A percentile compares a stretch with the other conserved stretches of the same genome.
These are phyloP conservation scores for Nothoprocta perdicaria DNA, from an alignment of 2,113 vertebrate genomes.

Conservation along the genomic window DNA sequence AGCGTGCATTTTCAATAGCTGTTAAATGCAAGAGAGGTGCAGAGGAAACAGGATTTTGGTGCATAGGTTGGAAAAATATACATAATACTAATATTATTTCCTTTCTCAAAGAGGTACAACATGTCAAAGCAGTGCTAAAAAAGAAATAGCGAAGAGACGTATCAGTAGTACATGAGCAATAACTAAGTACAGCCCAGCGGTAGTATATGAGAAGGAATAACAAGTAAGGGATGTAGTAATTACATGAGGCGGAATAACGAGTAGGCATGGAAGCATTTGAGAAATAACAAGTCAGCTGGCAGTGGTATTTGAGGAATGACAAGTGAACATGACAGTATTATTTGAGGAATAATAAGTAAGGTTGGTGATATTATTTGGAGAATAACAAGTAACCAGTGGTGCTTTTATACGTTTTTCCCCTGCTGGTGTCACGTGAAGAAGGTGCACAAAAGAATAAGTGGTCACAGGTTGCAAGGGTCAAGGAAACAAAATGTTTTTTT, in stretches of 20 bases:
- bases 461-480: conserved; percentile 74
- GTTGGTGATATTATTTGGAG: conserved; percentile 64
- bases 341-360: conserved; percentile 70
- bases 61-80: conserved; percentile 13
- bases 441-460: conserved; percentile 62
- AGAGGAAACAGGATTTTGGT: background rate
- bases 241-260: conserved; percentile 52
- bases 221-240: conserved; percentile 71
- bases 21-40: background rate
- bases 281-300: conserved; percentile 69
- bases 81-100: conserved; percentile 10
- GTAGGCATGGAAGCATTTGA: conserved; percentile 54
- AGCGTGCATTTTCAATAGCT: conserved; percentile 21
- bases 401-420: conserved; percentile 36
- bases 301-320: conserved; percentile 62
- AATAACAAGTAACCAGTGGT: conserved; percentile 62
- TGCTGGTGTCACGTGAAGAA: conserved; percentile 17
- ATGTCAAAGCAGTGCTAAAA: background rate
- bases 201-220: conserved; percentile 67
- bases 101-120: background rate
- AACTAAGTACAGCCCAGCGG: conserved; percentile 36
- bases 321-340: conserved; percentile 70
- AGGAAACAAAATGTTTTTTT: conserved; percentile 72
- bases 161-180: conserved; percentile 43
- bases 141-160: conserved; percentile 26